Conservation (phyloP, 2,113 vertebrate genomes). For the Trematomus loennbergii region DNA sequence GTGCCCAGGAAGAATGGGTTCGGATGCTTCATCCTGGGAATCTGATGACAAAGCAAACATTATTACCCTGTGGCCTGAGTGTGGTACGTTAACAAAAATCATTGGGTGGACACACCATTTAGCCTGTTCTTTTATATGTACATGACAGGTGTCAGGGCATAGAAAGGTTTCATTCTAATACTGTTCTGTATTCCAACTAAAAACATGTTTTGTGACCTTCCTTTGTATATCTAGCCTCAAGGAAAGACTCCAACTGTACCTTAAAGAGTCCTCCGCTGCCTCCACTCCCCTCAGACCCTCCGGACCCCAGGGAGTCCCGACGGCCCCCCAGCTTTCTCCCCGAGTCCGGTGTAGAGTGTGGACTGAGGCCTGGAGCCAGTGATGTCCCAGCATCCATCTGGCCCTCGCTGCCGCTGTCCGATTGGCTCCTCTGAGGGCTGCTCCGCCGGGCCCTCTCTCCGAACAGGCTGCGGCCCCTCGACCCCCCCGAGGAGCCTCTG, state of each 20-base stretch:
- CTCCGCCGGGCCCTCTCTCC: slow-evolving; percentile 81
- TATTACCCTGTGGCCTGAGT: no score
- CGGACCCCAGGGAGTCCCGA: slow-evolving; percentile 77
- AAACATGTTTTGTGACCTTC: no score
- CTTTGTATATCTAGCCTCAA: no score
- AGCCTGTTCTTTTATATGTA: no score
- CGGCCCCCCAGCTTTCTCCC: slow-evolving; percentile 71
- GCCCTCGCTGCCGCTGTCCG: slow-evolving; percentile 81
- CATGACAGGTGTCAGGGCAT: no score
- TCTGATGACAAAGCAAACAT: slow-evolving; percentile 69
- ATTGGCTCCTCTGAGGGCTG: slow-evolving; percentile 83
- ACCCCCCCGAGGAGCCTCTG: slow-evolving; percentile 68
- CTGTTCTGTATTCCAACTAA: no score
- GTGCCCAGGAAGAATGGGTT: slow-evolving; percentile 92
- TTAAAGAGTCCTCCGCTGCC: slow-evolving; percentile 81
- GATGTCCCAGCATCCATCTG: slow-evolving; percentile 64
- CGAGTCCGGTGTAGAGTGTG: slow-evolving; percentile 75
- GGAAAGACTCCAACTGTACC: slow-evolving; percentile 60
- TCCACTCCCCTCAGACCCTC: slow-evolving; percentile 78
- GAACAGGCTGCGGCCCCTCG: slow-evolving; percentile 83
- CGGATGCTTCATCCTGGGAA: slow-evolving; percentile 87
- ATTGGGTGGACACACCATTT: no score
- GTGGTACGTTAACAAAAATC: no score
- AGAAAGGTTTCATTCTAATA: no score
- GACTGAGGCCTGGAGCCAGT: slow-evolving; percentile 60